Evolutionary conservation across 2,113 vertebrate genomes (phyloP), one percentile per base, ranked within the genome.

Genomic region (Pachyramphus minor): DNA sequence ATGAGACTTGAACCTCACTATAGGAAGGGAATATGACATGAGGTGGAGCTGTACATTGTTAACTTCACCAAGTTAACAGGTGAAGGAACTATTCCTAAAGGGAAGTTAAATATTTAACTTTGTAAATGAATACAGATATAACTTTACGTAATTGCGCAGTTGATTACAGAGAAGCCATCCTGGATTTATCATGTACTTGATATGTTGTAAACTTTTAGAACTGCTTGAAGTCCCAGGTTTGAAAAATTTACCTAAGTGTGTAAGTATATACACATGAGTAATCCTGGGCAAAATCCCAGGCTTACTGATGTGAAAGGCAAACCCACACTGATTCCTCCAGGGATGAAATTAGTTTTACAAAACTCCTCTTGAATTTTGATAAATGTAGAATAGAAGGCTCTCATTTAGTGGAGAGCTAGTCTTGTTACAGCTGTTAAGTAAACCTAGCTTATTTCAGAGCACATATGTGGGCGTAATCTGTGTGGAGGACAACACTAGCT

Each of bases 161-260:
- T 87, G 79, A 87, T 94, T 88, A 87, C 79, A 91, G 87, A 96
- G 88, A 93, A 96, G 96, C 96, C 96, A 94, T 97, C 96, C 96
- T 96, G 96, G 96, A 96, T 96, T 94, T 92, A 87, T 95, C 76
- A 47, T n/a, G 66, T 97, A 97, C 96, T 97, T 96, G 96, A 97
- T 84, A 73, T 0, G 2, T 50, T 87, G 49, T 75, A 93, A 88
- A 81, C 90, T 72, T 87, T 41, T 76, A 93, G 76, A 94, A 90
- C 93, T 84, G 58, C 80, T 76, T 66, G 49, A 82, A 86, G 73
- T 84, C 73, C 56, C 73, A 50, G 41, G 73, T 81, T 63, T 4
- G 3, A 92, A 82, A 89, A 71, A 64, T 37, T 50, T 62, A 21
- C 17, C 3, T 9, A 41, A 88, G 55, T 39, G 49, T 71, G 14